Evolutionary conservation across 2,797 vertebrate genomes (phyloP).

Genomic region (Rhadinocentrus ornatus): DNA sequence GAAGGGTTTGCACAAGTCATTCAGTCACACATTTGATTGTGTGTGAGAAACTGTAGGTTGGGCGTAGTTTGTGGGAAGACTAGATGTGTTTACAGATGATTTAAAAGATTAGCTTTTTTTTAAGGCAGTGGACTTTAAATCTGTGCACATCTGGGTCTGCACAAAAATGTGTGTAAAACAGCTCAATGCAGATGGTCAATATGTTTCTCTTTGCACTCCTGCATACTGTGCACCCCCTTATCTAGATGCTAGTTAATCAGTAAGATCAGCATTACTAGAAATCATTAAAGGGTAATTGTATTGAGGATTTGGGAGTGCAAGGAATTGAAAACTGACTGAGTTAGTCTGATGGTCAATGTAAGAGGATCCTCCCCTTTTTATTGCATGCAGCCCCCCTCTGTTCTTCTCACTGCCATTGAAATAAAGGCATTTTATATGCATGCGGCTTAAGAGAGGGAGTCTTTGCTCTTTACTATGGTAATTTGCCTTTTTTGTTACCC

Average conservation of each 20-base stretch:
- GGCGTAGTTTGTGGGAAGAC: conserved; percentile 40
- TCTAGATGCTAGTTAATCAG: conserved; percentile 71
- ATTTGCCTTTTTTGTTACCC: conserved; percentile 66
- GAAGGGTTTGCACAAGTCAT: conserved; percentile 21
- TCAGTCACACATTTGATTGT: conserved; percentile 14
- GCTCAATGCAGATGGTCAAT: conserved; percentile 62
- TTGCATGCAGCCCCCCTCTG: conserved; percentile 19
- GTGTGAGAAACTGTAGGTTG: conserved; percentile 12
- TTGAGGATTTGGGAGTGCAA: conserved; percentile 68
- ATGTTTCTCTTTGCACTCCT: conserved; percentile 53
- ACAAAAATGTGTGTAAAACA: conserved; percentile 32
- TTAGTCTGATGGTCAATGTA: conserved; percentile 69
- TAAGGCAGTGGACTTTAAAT: conserved; percentile 11
- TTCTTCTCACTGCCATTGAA: conserved; percentile 43
- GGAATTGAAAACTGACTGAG: conserved; percentile 72
- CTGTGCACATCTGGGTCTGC: conserved; percentile 2
- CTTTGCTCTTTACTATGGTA: conserved; percentile 70
- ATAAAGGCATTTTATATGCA: conserved; percentile 65
- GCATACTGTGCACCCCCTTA: conserved; percentile 47
- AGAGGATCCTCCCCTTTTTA: conserved; percentile 50
- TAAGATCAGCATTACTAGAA: conserved; percentile 72
- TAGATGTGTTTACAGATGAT: conserved; percentile 33
- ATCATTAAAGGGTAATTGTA: conserved; percentile 79
- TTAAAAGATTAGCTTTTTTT: neutral
- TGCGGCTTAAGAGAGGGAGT: conserved; percentile 36